phyloP scores from a whole-genome alignment of 1,140 invertebrate genomes.

The Forficula auricularia region DNA sequence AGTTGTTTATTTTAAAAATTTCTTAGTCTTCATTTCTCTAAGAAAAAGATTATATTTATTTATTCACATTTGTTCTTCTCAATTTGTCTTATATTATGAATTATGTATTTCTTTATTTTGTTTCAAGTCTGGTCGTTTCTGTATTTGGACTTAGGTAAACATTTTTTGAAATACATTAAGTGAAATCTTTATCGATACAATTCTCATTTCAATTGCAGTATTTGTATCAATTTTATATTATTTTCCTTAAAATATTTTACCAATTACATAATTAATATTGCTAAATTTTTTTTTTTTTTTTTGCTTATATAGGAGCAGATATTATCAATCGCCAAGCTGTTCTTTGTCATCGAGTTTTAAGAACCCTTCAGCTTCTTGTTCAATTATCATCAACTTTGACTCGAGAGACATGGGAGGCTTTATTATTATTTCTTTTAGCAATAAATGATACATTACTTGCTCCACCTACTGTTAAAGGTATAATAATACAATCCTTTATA shows the following conservation, averaged over 20 bases:
- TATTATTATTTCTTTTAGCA: constrained; percentile 76
- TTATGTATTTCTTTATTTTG: constrained; percentile 25
- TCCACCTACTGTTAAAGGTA: constrained; percentile 71
- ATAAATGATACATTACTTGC: constrained; percentile 83
- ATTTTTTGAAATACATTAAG: neutral
- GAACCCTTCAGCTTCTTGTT: constrained; percentile 75
- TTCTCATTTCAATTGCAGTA: too few species aligned
- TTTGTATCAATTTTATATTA: too few species aligned
- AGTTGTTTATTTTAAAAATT: too few species aligned
- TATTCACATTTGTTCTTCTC: neutral
- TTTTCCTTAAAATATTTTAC: too few species aligned
- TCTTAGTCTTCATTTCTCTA: too few species aligned
- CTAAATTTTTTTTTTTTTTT: too few species aligned
- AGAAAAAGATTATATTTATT: too few species aligned
- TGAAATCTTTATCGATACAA: too few species aligned
- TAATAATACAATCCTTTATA: neutral
- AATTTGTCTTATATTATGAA: constrained; percentile 8
- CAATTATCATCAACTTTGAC: constrained; percentile 60
- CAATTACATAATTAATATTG: too few species aligned
- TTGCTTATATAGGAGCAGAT: constrained; percentile 46
- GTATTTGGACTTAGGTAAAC: constrained; percentile 67
- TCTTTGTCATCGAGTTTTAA: constrained; percentile 80
- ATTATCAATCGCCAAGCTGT: constrained; percentile 85
- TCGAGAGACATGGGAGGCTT: constrained; percentile 75
- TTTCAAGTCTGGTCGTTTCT: constrained; percentile 72